phyloP scores from a whole-genome alignment of 2,113 vertebrate genomes.

The Ardeotis arabs region DNA sequence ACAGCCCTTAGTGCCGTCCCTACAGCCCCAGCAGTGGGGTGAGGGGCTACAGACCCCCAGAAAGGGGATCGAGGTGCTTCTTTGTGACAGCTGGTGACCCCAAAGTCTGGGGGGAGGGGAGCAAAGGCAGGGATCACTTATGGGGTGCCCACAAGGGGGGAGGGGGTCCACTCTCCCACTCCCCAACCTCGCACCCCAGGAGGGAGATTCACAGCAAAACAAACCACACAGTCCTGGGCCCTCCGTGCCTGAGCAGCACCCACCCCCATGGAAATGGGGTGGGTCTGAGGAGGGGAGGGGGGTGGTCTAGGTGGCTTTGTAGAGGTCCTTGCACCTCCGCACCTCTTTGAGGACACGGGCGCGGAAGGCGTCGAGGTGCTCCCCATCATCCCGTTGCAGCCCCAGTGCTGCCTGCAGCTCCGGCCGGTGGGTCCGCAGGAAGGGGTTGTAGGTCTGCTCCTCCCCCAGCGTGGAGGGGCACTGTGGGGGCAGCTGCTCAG shows the following conservation, averaged over 20 bases:
- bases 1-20: slow-evolving; percentile 3
- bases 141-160: neutral
- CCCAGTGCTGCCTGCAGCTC: slow-evolving; percentile 87
- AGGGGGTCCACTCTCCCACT: neutral
- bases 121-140: neutral
- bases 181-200: neutral
- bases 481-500: slow-evolving; percentile 62
- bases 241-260: neutral
- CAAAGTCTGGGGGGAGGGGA: neutral
- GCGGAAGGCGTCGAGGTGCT: slow-evolving; percentile 82
- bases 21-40: neutral
- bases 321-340: slow-evolving; percentile 88
- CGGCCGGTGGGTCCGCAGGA: slow-evolving; percentile 85
- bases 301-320: slow-evolving; percentile 73
- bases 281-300: fast-evolving
- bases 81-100: neutral
- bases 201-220: slow-evolving; percentile 42
- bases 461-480: slow-evolving; percentile 92
- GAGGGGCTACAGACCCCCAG: neutral
- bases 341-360: slow-evolving; percentile 90
- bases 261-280: fast-evolving
- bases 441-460: slow-evolving; percentile 94
- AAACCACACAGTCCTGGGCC: neutral
- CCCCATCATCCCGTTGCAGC: slow-evolving; percentile 73
- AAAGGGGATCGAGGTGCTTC: neutral